A percentile compares a stretch with the other conserved stretches of the same genome.
These are phyloP conservation scores for Montipora capricornis DNA, from an alignment of 64 coral and sea anemone genomes.

Conservation along the genomic window DNA sequence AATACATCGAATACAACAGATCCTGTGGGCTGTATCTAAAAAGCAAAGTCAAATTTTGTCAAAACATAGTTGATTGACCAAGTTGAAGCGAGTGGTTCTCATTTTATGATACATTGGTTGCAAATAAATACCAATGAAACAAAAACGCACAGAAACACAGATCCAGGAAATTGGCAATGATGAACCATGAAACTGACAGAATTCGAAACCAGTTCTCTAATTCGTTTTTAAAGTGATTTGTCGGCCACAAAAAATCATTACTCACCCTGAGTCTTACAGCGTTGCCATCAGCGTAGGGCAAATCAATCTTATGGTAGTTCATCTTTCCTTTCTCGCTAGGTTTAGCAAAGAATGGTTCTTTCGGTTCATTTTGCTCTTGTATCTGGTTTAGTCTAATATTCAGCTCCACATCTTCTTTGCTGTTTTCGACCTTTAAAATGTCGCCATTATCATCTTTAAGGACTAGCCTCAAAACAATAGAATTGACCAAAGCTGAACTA, in stretches of 20 bases:
- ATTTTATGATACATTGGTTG: too few relatives aligned
- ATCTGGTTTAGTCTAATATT: conserved; percentile 16
- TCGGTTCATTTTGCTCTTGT: background rate
- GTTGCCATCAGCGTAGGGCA: background rate
- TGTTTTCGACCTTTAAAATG: conserved; percentile 15
- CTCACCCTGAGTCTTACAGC: conserved; percentile 30
- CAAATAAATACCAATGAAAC: too few relatives aligned
- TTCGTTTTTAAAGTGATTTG: too few relatives aligned
- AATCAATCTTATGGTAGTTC: conserved; percentile 63
- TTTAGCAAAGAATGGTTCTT: conserved; percentile 62
- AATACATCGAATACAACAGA: background rate
- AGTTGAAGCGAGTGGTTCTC: too few relatives aligned
- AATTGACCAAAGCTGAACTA: conserved; percentile 43
- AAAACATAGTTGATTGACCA: background rate
- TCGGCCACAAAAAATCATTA: background rate
- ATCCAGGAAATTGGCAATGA: too few relatives aligned
- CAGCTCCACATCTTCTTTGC: conserved; percentile 50
- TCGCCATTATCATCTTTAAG: conserved; percentile 64
- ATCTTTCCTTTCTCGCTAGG: conserved; percentile 65
- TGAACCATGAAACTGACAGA: too few relatives aligned
- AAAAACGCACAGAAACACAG: too few relatives aligned
- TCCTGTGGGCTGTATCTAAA: conserved; percentile 18
- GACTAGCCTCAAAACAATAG: conserved; percentile 60
- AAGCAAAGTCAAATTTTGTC: background rate
- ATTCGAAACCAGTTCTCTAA: too few relatives aligned